Percentiles rank a stretch among this genome's conserved stretches.
Evolutionary conservation across 23 tunicate genomes (phyloP).

Genomic region (Halocynthia roretzi): DNA sequence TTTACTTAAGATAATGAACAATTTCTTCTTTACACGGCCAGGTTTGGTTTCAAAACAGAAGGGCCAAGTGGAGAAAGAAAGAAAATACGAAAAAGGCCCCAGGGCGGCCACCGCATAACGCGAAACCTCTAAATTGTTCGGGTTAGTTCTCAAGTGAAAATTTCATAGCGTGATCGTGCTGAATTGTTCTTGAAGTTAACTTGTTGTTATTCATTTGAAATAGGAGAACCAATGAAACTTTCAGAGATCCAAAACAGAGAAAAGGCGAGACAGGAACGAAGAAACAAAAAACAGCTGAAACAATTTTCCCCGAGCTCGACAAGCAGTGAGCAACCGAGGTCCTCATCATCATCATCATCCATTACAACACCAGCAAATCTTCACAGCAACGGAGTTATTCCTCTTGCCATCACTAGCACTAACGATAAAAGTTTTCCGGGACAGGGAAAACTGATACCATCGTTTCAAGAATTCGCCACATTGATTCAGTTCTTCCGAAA

Average conservation of each 20-base stretch:
- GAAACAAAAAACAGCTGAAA: constrained; percentile 1
- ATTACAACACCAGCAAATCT: too few relatives aligned
- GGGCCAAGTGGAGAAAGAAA: constrained; percentile 98
- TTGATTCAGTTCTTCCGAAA: too few relatives aligned
- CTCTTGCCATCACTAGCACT: too few relatives aligned
- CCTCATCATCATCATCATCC: too few relatives aligned
- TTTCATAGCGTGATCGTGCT: background rate
- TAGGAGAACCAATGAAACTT: constrained; percentile 72
- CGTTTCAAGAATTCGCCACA: too few relatives aligned
- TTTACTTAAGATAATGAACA: background rate
- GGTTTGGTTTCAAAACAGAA: constrained; percentile 99
- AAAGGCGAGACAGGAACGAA: constrained; percentile 13
- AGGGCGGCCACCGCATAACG: constrained; percentile 94
- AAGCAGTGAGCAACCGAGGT: too few relatives aligned
- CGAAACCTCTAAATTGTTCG: constrained; percentile 75
- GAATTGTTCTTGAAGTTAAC: background rate
- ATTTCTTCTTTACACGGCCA: background rate
- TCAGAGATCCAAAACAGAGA: constrained; percentile 66
- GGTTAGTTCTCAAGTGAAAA: constrained; percentile 34
- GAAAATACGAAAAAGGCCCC: constrained; percentile 97
- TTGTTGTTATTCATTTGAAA: background rate
- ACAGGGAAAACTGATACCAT: too few relatives aligned
- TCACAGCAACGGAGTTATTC: too few relatives aligned
- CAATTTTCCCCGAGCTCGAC: too few relatives aligned
- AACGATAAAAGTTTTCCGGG: too few relatives aligned